phyloP scores from a whole-genome alignment of 2,797 vertebrate species.

The Prionace glauca region DNA sequence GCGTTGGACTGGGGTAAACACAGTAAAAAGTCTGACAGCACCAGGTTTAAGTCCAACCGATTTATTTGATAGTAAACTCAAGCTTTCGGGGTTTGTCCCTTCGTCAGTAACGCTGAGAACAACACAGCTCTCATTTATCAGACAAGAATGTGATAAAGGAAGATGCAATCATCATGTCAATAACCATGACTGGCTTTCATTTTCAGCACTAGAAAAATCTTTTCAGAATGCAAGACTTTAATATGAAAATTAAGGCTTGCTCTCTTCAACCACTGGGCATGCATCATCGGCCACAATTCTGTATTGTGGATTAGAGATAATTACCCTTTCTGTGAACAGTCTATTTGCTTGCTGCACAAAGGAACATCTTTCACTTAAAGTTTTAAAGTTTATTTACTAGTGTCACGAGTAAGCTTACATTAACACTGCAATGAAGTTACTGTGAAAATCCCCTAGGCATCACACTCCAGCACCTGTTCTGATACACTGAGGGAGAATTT shows the following conservation, averaged over 20 bases:
- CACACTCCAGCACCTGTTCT: too few relatives aligned
- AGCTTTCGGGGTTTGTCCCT: too few relatives aligned
- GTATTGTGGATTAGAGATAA: neutral
- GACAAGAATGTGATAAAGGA: neutral
- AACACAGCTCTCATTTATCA: neutral
- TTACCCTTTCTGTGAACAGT: neutral
- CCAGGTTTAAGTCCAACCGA: too few relatives aligned
- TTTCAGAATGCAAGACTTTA: neutral
- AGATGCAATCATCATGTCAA: neutral
- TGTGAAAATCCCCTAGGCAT: too few relatives aligned
- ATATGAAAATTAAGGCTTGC: neutral
- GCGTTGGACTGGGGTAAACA: too few relatives aligned
- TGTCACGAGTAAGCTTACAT: too few relatives aligned
- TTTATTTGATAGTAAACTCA: too few relatives aligned
- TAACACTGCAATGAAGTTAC: too few relatives aligned
- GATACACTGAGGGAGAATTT: too few relatives aligned
- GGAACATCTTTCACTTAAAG: neutral
- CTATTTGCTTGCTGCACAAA: neutral
- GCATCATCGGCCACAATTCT: neutral
- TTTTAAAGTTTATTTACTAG: too few relatives aligned
- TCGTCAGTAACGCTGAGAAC: neutral
- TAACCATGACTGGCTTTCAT: neutral
- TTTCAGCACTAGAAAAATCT: neutral
- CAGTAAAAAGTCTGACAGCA: too few relatives aligned
- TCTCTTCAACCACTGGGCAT: neutral